Evolutionary conservation across 2,113 vertebrate genomes (phyloP), one percentile per base, ranked within the genome.

Genomic region (Notothenia rossii): DNA sequence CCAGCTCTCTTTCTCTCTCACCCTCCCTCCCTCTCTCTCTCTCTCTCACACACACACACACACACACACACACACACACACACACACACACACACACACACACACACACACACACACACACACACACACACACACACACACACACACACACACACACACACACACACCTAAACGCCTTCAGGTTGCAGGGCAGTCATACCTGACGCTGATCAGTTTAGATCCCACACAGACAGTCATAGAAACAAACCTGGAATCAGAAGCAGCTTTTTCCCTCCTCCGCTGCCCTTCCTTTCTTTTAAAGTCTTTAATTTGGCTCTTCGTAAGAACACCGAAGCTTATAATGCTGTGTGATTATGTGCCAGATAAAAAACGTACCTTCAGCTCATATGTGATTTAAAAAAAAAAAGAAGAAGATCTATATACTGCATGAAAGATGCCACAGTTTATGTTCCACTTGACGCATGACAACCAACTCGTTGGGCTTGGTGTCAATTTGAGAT

Each of bases 181-280:
- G 64, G 69, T 80, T 77, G 43, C 29, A 8, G 81, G 63, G 72
- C 72, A 84, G 72, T 84, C 77, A 77, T 66, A 83, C 73, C 72
- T 83, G 86, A 90, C 80, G 62, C 54, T 79, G 70, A 83, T 86
- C 75, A 82, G 72, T 84, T 79, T 56, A 75, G 80, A 85, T 86
- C 25, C 68, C 66, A 48, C 62, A 40, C 51, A 48, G 12, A 25
- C 25, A 65, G 12, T 72, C 33, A 25, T 14, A 53, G 50, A 45
- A 33, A 55, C 9, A 48, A 77, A 83, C 69, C 20, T 82, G 40
- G 51, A 40, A 58, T 70, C 73, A 61, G 13, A 74, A 14, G 45
- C 25, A 3, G 3, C 0, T 11, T 22, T 58, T 61, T 48, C 15
- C 12, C 9, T 36, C 45, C 29, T 62, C n/a, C 15, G 17, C 53